A percentile compares a stretch with the other conserved stretches of the same genome.
These are phyloP conservation scores for Colius striatus DNA, from an alignment of 2,113 vertebrate genomes.

Conservation along the genomic window DNA sequence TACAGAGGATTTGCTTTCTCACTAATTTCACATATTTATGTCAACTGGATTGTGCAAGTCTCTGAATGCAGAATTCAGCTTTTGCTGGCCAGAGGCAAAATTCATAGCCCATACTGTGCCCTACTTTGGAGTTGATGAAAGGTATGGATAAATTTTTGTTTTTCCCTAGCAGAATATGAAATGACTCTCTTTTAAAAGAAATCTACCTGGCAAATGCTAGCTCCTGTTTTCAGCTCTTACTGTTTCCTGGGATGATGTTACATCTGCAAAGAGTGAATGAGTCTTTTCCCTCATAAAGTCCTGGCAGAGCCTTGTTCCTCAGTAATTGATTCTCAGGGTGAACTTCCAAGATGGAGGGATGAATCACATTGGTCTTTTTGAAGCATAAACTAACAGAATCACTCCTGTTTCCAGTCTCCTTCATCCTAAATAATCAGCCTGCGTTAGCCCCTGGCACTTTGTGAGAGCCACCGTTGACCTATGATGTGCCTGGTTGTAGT, in stretches of 20 bases:
- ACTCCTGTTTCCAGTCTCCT: neutral
- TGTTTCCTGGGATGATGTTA: neutral
- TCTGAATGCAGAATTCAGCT: neutral
- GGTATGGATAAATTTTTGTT: neutral
- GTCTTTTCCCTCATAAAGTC: neutral
- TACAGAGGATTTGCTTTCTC: neutral
- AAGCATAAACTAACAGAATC: neutral
- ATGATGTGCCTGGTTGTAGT: accelerated
- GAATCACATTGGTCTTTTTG: neutral
- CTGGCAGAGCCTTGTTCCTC: neutral
- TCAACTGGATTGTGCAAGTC: neutral
- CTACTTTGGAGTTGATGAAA: neutral
- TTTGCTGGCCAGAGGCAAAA: neutral
- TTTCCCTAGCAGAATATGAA: neutral
- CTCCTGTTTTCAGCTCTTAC: neutral
- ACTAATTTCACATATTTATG: accelerated
- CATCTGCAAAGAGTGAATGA: accelerated
- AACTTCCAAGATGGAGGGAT: neutral
- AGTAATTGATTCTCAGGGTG: neutral
- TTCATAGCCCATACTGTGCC: accelerated
- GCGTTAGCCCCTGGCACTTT: neutral
- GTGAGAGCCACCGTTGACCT: neutral
- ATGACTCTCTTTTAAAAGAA: neutral
- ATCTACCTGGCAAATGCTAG: neutral
- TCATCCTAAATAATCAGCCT: neutral